Evolutionary conservation across 2,888 invertebrate species (phyloP).

Genomic region (Formica aserva): DNA sequence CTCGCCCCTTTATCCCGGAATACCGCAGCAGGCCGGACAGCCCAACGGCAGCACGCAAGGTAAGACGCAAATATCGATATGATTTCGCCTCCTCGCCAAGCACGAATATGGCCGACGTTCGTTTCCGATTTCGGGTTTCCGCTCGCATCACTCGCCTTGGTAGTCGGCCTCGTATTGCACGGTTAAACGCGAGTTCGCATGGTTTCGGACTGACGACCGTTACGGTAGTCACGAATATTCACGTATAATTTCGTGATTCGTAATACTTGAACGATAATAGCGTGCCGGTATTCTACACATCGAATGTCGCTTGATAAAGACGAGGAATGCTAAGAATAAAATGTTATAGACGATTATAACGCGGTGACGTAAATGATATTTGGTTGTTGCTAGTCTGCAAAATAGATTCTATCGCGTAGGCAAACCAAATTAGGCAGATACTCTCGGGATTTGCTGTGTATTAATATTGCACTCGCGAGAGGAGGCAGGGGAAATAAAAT

Average conservation of each 20-base stretch:
- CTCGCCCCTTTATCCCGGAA: slow-evolving; percentile 83
- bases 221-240: neutral
- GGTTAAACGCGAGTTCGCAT: neutral
- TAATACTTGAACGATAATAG: neutral
- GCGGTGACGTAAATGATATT: slow-evolving; percentile 29
- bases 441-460: slow-evolving; percentile 10
- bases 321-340: slow-evolving; percentile 14
- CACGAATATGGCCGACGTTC: neutral
- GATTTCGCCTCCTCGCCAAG: neutral
- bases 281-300: neutral
- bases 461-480: slow-evolving; percentile 10
- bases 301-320: slow-evolving; percentile 6
- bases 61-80: slow-evolving; percentile 68
- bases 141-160: neutral
- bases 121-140: neutral
- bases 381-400: slow-evolving; percentile 19
- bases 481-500: neutral
- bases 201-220: neutral
- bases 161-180: neutral
- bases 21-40: slow-evolving; percentile 80
- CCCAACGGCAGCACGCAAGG: slow-evolving; percentile 84
- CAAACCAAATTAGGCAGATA: slow-evolving; percentile 31
- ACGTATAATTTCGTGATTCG: neutral
- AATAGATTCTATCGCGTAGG: slow-evolving; percentile 30
- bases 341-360: neutral